Evolutionary conservation across 2,113 vertebrate species (phyloP).

Genomic region (Andinoacara biseriatus): DNA sequence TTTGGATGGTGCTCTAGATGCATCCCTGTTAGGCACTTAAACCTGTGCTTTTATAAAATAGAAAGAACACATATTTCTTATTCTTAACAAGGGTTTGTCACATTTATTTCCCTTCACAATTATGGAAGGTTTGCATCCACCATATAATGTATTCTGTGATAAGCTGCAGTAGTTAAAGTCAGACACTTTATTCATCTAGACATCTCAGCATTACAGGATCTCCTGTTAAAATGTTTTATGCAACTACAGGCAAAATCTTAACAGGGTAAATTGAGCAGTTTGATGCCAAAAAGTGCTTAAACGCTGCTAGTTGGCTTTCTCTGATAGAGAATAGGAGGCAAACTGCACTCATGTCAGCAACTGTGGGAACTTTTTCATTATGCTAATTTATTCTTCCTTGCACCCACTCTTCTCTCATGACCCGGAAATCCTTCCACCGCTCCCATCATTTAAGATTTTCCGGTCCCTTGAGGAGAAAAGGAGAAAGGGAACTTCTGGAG

Average conservation of each 20-base stretch:
- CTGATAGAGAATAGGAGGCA: not conserved
- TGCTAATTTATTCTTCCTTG: not conserved
- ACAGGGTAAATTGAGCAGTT: not conserved
- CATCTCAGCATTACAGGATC: constrained; percentile 7
- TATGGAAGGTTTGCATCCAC: not conserved
- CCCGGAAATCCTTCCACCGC: not conserved
- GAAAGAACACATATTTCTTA: not conserved
- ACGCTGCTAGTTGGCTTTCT: not conserved
- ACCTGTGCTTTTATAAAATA: constrained; percentile 17
- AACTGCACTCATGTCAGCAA: not conserved
- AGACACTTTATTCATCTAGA: constrained; percentile 9
- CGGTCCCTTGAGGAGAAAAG: not conserved
- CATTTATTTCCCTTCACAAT: not conserved
- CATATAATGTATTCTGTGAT: not conserved
- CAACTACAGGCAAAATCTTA: not conserved
- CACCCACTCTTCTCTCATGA: not conserved
- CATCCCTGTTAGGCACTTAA: not conserved
- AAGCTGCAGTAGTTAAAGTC: not conserved
- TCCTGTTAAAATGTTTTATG: constrained; percentile 16
- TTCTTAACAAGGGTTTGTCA: not conserved
- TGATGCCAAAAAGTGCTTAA: not conserved
- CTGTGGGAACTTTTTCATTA: not conserved
- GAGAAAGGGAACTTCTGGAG: not conserved
- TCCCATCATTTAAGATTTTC: not conserved
- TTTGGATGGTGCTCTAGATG: not conserved